A percentile compares a stretch with the other conserved stretches of the same genome.
phyloP scores from a whole-genome alignment of 1,140 invertebrate genomes.

The Drosophila neocordata region DNA sequence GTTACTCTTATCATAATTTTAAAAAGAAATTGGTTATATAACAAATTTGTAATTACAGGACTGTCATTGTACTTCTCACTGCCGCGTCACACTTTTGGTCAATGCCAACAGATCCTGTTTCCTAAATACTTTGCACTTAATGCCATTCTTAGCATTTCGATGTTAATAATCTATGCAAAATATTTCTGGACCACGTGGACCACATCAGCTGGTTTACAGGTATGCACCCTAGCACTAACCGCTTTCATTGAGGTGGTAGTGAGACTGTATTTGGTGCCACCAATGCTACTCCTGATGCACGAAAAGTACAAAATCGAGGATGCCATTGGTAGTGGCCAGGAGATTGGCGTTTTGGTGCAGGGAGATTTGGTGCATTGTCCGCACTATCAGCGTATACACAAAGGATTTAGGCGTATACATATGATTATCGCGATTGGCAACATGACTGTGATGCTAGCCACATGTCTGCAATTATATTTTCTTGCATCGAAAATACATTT shows the following conservation, averaged over 20 bases:
- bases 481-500: constrained; percentile 85
- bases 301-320: constrained; percentile 87
- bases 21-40: too few species aligned
- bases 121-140: constrained; percentile 93
- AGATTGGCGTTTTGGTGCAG: constrained; percentile 86
- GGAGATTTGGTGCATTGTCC: constrained; percentile 86
- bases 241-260: constrained; percentile 87
- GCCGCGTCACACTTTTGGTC: constrained; percentile 91
- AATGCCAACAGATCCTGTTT: constrained; percentile 92
- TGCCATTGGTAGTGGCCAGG: constrained; percentile 88
- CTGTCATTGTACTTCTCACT: constrained; percentile 92
- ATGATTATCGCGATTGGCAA: constrained; percentile 88
- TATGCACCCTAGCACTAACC: constrained; percentile 84
- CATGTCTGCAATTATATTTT: constrained; percentile 88
- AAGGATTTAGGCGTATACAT: constrained; percentile 86
- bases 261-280: constrained; percentile 87
- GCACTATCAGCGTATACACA: constrained; percentile 87
- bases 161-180: constrained; percentile 87
- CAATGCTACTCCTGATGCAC: constrained; percentile 85
- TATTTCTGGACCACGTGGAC: constrained; percentile 75
- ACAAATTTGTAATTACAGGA: constrained; percentile 84
- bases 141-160: constrained; percentile 88
- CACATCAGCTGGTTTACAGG: constrained; percentile 83
- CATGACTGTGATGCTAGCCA: constrained; percentile 87
- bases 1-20: constrained; percentile 25